A percentile compares a stretch with the other conserved stretches of the same genome.
phyloP scores from a whole-genome alignment of 1,140 invertebrate genomes.

The Cherax destructor region DNA sequence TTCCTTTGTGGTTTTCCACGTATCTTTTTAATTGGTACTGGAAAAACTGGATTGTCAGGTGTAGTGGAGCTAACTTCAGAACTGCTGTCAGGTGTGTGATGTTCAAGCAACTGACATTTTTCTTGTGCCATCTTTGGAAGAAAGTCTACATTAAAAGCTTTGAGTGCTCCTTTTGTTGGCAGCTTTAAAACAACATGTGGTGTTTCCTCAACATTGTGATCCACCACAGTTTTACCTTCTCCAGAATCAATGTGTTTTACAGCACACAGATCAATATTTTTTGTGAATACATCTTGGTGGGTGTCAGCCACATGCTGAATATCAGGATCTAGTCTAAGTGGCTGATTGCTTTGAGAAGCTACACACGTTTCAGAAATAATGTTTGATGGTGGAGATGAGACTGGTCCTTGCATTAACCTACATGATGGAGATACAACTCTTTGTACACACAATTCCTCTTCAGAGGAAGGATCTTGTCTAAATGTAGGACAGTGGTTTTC shows the following conservation, averaged over 20 bases:
- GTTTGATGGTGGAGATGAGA: neutral
- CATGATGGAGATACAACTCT: neutral
- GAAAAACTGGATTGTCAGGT: constrained; percentile 16
- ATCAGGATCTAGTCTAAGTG: neutral
- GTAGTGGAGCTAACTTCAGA: constrained; percentile 60
- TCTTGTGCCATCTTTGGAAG: constrained; percentile 5
- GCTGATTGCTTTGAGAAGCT: neutral
- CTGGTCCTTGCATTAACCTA: neutral
- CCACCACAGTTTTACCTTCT: neutral
- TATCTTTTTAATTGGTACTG: neutral
- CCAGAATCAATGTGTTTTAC: neutral
- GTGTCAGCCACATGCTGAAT: neutral
- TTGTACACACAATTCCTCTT: neutral
- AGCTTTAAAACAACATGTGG: constrained; percentile 11
- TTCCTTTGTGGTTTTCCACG: constrained; percentile 5
- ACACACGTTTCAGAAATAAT: neutral
- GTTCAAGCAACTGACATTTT: neutral
- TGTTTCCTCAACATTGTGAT: neutral
- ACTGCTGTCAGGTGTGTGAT: constrained; percentile 49
- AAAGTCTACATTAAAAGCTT: constrained; percentile 53
- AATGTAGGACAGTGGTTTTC: neutral
- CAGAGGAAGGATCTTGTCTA: neutral
- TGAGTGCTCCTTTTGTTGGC: constrained; percentile 57
- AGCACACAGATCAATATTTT: neutral
- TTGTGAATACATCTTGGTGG: neutral